Percentiles rank a stretch among this genome's conserved stretches.
Conservation (phyloP, 2,888 invertebrate genomes). For the Oscheius myriophilus region DNA sequence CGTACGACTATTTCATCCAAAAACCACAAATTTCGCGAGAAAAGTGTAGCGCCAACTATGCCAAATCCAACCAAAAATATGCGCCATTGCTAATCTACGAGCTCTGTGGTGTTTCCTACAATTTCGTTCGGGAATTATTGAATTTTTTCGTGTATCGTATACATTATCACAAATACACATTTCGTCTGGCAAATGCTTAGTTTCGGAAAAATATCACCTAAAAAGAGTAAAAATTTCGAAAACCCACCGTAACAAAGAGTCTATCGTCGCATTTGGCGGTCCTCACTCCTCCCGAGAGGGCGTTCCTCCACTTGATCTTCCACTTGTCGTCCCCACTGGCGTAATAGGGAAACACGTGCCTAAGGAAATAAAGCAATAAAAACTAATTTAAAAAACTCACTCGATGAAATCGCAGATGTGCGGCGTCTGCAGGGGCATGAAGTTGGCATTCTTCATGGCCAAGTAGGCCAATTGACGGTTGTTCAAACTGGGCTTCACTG, state of each 20-base stretch:
- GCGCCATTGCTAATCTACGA: too few relatives aligned
- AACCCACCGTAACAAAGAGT: slow-evolving; percentile 15
- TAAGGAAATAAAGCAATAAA: not conserved
- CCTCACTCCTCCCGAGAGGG: slow-evolving; percentile 12
- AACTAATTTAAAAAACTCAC: not conserved
- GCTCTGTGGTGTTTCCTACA: too few relatives aligned
- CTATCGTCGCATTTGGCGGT: slow-evolving; percentile 25
- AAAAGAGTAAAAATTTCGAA: too few relatives aligned
- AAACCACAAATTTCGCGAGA: too few relatives aligned
- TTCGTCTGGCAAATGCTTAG: too few relatives aligned
- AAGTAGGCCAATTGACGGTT: slow-evolving; percentile 21
- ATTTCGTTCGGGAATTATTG: too few relatives aligned
- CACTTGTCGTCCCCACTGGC: not conserved
- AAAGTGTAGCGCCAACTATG: too few relatives aligned
- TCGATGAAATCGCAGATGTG: slow-evolving; percentile 24
- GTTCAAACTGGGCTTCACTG: slow-evolving; percentile 14
- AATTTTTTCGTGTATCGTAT: too few relatives aligned
- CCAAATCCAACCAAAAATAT: too few relatives aligned
- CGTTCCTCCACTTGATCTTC: slow-evolving; percentile 17
- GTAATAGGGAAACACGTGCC: slow-evolving; percentile 14
- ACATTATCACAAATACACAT: too few relatives aligned
- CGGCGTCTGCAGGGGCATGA: slow-evolving; percentile 19
- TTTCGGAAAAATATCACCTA: too few relatives aligned
- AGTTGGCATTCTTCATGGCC: slow-evolving; percentile 26
- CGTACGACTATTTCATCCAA: too few relatives aligned